Conservation (phyloP, 2,888 invertebrate species). For the Endotricha flammealis region DNA sequence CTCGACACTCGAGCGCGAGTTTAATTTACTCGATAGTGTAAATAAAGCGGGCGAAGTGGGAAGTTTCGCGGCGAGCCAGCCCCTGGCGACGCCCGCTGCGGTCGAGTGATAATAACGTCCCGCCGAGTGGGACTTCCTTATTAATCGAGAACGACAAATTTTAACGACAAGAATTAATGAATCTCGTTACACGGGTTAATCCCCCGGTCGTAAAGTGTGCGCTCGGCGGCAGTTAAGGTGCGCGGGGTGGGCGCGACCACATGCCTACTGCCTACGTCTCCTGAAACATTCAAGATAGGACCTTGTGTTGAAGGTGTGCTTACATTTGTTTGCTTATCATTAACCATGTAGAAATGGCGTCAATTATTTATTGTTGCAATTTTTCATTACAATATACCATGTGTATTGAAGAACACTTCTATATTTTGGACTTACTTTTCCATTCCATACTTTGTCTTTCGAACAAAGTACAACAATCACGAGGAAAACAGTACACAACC, state of each 20-base stretch:
- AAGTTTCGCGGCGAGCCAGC: conserved; percentile 66
- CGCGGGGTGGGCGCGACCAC: conserved; percentile 45
- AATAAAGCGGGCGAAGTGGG: conserved; percentile 75
- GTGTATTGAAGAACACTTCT: too few species aligned
- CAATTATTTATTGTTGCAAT: too few species aligned
- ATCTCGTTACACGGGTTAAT: conserved; percentile 80
- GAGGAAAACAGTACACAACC: too few species aligned
- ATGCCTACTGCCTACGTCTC: conserved; percentile 31
- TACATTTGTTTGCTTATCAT: conserved; percentile 16
- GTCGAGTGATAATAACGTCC: conserved; percentile 75
- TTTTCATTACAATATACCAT: too few species aligned
- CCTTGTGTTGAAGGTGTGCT: too few species aligned
- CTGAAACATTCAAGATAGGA: conserved; percentile 14
- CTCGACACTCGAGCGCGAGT: conserved; percentile 75
- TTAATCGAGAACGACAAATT: conserved; percentile 80
- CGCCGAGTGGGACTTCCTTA: conserved; percentile 72
- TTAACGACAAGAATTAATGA: conserved; percentile 80
- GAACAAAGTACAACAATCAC: too few species aligned
- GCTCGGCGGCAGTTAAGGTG: conserved; percentile 69
- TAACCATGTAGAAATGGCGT: too few species aligned
- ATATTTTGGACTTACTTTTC: too few species aligned
- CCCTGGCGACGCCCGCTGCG: conserved; percentile 57
- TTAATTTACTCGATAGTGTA: conserved; percentile 80
- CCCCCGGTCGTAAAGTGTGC: conserved; percentile 75
- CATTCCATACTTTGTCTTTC: too few species aligned